phyloP scores from a whole-genome alignment of 2,113 vertebrate genomes.

The Psophia crepitans region DNA sequence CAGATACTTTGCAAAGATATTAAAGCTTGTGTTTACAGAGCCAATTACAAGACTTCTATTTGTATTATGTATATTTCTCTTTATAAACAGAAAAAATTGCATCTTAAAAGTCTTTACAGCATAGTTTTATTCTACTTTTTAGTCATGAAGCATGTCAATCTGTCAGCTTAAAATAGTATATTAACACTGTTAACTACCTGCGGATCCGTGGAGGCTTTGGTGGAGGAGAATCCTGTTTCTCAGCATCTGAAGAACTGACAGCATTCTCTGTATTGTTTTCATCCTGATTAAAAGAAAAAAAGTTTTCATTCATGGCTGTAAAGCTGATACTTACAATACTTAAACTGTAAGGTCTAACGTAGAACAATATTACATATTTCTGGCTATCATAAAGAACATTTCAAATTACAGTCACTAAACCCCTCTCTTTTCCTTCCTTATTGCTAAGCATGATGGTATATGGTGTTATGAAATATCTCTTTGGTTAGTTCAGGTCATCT shows the following conservation, averaged over 20 bases:
- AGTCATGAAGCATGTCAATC: not conserved
- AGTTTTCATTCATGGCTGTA: not conserved
- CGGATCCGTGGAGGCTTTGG: conserved; percentile 94
- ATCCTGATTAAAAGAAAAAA: conserved; percentile 77
- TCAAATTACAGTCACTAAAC: not conserved
- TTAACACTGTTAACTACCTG: conserved; percentile 74
- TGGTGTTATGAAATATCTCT: not conserved
- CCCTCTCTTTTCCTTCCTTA: not conserved
- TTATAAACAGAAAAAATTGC: not conserved
- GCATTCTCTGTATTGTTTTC: conserved; percentile 85
- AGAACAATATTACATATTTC: not conserved
- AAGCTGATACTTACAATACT: not conserved
- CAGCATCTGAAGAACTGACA: conserved; percentile 77
- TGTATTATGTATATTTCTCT: not conserved
- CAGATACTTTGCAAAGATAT: not conserved
- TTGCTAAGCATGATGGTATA: not conserved
- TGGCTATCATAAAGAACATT: not conserved
- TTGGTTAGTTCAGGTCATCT: no score
- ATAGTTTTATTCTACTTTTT: not conserved
- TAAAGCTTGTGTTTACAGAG: not conserved
- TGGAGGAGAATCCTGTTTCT: conserved; percentile 90
- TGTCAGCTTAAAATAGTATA: not conserved
- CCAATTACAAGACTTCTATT: not conserved
- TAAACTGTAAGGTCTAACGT: not conserved
- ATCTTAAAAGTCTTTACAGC: not conserved